These are phyloP conservation scores for Pampusana beccarii DNA, from an alignment of 2,113 vertebrate species.

Conservation along the genomic window DNA sequence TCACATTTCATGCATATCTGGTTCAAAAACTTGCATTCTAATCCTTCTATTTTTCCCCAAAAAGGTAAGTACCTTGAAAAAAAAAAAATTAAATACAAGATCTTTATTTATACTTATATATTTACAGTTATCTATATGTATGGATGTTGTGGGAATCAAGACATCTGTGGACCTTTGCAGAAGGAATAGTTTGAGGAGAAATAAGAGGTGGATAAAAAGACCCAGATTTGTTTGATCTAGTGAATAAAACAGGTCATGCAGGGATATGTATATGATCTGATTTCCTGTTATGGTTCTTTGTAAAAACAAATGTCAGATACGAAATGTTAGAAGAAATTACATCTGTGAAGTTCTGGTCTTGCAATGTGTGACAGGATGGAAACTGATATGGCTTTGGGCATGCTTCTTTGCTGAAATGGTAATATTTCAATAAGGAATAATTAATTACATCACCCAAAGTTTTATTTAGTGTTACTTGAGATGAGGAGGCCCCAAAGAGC, in stretches of 20 bases:
- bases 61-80: not conserved
- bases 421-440: not conserved
- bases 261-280: not conserved
- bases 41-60: accelerated
- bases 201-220: not conserved
- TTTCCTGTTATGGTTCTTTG: not conserved
- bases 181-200: not conserved
- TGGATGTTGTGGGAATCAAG: not conserved
- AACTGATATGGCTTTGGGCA: accelerated
- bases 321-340: not conserved
- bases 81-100: not conserved
- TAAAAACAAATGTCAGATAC: not conserved
- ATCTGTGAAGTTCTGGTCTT: not conserved
- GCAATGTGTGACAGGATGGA: not conserved
- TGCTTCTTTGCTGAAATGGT: not conserved
- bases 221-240: not conserved
- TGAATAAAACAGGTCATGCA: not conserved
- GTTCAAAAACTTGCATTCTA: not conserved
- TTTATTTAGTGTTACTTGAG: not conserved
- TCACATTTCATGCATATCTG: not conserved
- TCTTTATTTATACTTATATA: not conserved
- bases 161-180: not conserved
- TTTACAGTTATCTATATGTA: not conserved
- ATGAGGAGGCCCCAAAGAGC: not conserved
- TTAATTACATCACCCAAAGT: not conserved